Evolutionary conservation across 2,113 vertebrate species (phyloP), one percentile per base, ranked within the genome.

Genomic region (Saccopteryx leptura): DNA sequence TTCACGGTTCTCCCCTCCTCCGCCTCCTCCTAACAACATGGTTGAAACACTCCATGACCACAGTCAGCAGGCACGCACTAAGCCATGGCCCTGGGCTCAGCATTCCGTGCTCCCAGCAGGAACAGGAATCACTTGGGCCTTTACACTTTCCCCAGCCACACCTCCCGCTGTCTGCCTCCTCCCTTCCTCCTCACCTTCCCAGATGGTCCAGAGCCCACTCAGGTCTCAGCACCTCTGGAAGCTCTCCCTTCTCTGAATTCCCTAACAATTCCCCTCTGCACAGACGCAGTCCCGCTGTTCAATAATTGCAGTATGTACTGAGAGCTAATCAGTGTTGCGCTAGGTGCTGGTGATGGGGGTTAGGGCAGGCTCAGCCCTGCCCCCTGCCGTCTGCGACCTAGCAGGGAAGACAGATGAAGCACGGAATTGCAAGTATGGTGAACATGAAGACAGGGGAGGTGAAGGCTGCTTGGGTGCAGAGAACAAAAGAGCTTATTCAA

Each of bases 281-380:
- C 50, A 63, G 15, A 65, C 28, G 63, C 52, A 50, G 1, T 13
- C 56, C 24, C 9, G 15, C 12, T n/a, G 26, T 26, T 93, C 26
- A 52, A 7, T 21, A 78, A 2, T 6, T 12, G 2, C 58, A 9
- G 1, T 60, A n/a, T 3, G 39, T 54, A 33, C 14, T 0, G 23
- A 78, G n/a, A 15, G 9, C 61, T 28, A 26, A 69, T 26, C 13
- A 48, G 5, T 74, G 82, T 26, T 14, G 10, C 0, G 5, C 14
- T 48, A 28, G n/a, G 71, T 60, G 26, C 0, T 48, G 23, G 66
- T 65, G 19, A 48, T 5, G 7, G 31, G 9, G 4, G 5, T 31
- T n/a, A 83, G n/a, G 19, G 63, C 9, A 61, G 31, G 52, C 12
- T 14, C 13, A 31, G 48, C 2, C 19, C 24, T 58, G 12, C 23